Evolutionary conservation across 2,113 vertebrate genomes (phyloP).

Genomic region (Hippopotamus amphibius): DNA sequence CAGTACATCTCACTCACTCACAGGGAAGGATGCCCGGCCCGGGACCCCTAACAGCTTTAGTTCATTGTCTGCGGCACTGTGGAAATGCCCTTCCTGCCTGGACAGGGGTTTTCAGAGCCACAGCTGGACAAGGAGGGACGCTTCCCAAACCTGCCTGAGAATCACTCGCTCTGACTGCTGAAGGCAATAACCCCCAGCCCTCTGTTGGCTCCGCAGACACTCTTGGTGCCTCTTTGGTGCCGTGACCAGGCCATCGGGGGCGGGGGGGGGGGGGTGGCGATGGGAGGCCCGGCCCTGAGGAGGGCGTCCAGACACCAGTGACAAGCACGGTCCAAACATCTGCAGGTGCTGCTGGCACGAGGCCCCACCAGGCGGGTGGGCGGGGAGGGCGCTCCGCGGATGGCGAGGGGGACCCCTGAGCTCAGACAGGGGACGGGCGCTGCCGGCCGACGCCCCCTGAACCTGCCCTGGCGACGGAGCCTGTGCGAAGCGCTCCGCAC

Average conservation of each 20-base stretch:
- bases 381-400: too few species aligned
- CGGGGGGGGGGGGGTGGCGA: too few species aligned
- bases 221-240: neutral
- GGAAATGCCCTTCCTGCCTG: neutral
- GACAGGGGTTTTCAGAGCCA: neutral
- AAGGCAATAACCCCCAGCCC: neutral
- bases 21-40: neutral
- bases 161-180: neutral
- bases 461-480: neutral
- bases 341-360: neutral
- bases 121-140: neutral
- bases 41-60: neutral
- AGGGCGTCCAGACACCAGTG: neutral
- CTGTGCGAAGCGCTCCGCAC: neutral
- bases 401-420: neutral
- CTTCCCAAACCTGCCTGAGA: neutral
- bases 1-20: neutral
- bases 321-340: neutral
- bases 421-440: neutral
- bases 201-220: neutral
- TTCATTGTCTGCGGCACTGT: fast-evolving
- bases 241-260: too few species aligned
- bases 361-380: fast-evolving
- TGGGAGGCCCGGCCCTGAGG: neutral
- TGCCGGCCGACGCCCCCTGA: neutral